A percentile compares a stretch with the other conserved stretches of the same genome.
Conservation (phyloP, 2,797 vertebrate genomes). For the Lithobates pipiens region DNA sequence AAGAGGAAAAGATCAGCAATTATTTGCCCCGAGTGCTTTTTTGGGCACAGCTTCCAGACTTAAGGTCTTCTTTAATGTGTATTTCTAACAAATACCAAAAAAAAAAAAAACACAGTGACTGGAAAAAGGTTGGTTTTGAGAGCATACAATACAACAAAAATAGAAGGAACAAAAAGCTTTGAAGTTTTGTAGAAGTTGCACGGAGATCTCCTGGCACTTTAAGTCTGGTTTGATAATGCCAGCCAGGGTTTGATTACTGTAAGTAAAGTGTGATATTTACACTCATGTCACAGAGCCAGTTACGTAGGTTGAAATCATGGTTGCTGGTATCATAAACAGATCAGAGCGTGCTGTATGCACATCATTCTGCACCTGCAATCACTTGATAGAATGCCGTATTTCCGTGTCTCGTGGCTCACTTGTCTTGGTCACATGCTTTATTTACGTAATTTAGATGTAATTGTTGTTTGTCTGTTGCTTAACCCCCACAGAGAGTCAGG, state of each 20-base stretch:
- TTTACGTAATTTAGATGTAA: not conserved
- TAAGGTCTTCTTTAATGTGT: too few species aligned
- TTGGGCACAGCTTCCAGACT: too few species aligned
- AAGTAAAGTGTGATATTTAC: not conserved
- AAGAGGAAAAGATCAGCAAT: too few species aligned
- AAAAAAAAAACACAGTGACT: too few species aligned
- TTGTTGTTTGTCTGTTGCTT: not conserved
- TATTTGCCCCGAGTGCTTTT: too few species aligned
- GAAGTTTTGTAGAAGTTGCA: too few species aligned
- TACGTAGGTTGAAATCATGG: not conserved
- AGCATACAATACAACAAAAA: too few species aligned
- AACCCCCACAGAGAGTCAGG: not conserved
- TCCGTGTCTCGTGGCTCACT: not conserved
- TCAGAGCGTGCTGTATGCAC: not conserved
- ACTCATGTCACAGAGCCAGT: not conserved
- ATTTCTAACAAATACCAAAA: too few species aligned
- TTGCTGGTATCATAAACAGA: slow-evolving; percentile 2
- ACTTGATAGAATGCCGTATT: slow-evolving; percentile 2
- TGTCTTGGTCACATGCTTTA: slow-evolving; percentile 1
- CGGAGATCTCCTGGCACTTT: too few species aligned
- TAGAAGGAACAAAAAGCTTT: too few species aligned
- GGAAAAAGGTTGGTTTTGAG: too few species aligned
- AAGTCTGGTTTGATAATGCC: not conserved
- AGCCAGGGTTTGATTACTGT: not conserved
- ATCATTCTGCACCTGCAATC: slow-evolving; percentile 6